Base-by-base conservation (phyloP, 1,140 invertebrate genomes). In the Drosophila kurseongensis region DNA sequence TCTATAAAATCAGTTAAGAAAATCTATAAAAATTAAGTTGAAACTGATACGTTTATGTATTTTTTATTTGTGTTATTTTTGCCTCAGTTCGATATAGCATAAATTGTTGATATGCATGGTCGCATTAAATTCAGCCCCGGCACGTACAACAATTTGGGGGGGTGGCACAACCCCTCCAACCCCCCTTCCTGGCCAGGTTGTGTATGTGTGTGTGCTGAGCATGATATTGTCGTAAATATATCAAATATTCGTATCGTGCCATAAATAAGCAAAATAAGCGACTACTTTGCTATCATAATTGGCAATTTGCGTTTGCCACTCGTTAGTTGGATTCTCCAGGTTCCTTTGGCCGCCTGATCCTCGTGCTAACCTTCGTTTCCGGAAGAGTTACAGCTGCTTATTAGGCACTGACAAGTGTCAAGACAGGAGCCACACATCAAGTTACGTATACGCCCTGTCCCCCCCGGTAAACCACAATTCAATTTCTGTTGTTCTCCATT, bases 251-350 rank as follows among this genome's bases (percentile, higher is more conserved):
- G 77, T 74, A 58, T 73, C 62, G 73, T 84, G 80, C 72, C 80
- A 84, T 84, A 84, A 84, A 84, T 84, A 84, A 85, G 81, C 72
- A 85, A 71, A 84, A 84, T 74, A 66, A 68, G 75, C 77, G 71
- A 79, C 76, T 75, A 84, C 77, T 84, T 77, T 68, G 42, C 78
- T 48, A 41, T 61, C 67, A 84, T 84, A 84, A 84, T 84, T 84
- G 81, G 81, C 81, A 84, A 84, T 84, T 84, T 84, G 67, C 80
- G 77, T 85, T 84, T 62, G 41, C 65, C 50, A 52, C 66, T 77
- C 62, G 80, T 83, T 83, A 83, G 80, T 83, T 59, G 56, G 29
- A 42, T 8, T 42, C 14, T 13, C 42, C 35, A 5, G 14, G 5
- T 12, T 27, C 27, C 27, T 12, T 10, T 1, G 10, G 5, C 23